Evolutionary conservation across 2,888 invertebrate genomes (phyloP).

Genomic region (Drosophila lutescens): DNA sequence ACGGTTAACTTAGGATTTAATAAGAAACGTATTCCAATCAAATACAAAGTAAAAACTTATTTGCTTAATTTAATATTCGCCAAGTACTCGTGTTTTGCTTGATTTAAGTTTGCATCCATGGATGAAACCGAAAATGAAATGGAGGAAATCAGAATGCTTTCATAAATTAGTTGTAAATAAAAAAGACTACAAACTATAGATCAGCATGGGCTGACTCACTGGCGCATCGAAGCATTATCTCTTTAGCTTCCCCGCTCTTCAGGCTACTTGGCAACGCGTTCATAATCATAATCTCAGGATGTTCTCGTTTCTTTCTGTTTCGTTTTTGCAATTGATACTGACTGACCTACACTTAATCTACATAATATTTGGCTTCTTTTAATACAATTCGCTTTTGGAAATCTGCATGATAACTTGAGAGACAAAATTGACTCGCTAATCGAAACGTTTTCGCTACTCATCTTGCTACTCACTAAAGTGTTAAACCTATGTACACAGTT

Average conservation of each 20-base stretch:
- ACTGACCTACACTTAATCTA: constrained; percentile 62
- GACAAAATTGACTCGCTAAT: constrained; percentile 71
- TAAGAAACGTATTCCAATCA: constrained; percentile 24
- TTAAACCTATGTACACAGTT: constrained; percentile 66
- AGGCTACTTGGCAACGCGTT: constrained; percentile 69
- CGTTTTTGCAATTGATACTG: constrained; percentile 60
- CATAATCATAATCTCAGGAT: constrained; percentile 70
- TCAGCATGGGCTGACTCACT: constrained; percentile 31
- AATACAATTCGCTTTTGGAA: constrained; percentile 67
- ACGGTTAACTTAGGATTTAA: constrained; percentile 19
- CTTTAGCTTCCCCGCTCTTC: constrained; percentile 24
- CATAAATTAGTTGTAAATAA: constrained; percentile 26
- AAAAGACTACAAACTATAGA: constrained; percentile 21
- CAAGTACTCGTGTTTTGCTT: constrained; percentile 50
- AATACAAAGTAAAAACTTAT: constrained; percentile 32
- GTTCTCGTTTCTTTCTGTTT: constrained; percentile 52
- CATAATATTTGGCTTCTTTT: constrained; percentile 72
- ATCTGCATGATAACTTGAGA: constrained; percentile 63
- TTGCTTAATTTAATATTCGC: constrained; percentile 72
- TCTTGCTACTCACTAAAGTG: constrained; percentile 11
- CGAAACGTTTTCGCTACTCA: constrained; percentile 45
- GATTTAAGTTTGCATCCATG: constrained; percentile 39
- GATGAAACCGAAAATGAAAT: constrained; percentile 41
- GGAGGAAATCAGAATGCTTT: constrained; percentile 39
- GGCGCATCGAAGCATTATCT: constrained; percentile 26